Evolutionary conservation across 1,140 invertebrate genomes (phyloP).

Genomic region (Tenebrio molitor): DNA sequence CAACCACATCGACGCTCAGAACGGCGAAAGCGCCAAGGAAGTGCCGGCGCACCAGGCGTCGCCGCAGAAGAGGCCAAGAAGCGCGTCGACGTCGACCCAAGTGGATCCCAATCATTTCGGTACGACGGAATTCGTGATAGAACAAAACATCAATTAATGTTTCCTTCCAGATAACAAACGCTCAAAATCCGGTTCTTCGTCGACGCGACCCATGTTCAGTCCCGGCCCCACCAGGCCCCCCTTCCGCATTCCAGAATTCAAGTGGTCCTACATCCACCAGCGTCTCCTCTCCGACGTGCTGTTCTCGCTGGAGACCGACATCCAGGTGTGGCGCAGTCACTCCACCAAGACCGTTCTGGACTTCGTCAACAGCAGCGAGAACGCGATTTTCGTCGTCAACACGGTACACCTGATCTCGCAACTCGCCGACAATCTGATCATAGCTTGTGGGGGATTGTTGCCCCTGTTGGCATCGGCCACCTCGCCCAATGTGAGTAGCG

Average conservation of each 20-base stretch:
- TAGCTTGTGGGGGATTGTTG: conserved; percentile 97
- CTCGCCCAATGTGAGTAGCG: conserved; percentile 91
- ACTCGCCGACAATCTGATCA: conserved; percentile 98
- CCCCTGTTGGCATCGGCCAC: conserved; percentile 98
- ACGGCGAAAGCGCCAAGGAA: conserved; percentile 44
- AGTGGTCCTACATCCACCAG: conserved; percentile 99
- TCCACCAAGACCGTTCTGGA: conserved; percentile 97
- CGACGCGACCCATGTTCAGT: conserved; percentile 89
- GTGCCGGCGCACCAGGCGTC: conserved; percentile 63
- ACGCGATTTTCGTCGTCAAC: conserved; percentile 99
- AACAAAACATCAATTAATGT: not conserved
- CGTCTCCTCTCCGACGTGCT: conserved; percentile 95
- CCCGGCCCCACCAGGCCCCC: conserved; percentile 95
- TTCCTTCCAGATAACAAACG: conserved; percentile 61
- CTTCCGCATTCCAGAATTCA: conserved; percentile 99
- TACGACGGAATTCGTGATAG: conserved; percentile 64
- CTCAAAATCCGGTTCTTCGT: conserved; percentile 65
- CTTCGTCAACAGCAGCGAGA: conserved; percentile 98
- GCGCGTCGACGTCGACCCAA: conserved; percentile 83
- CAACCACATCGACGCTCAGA: conserved; percentile 69
- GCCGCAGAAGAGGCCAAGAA: conserved; percentile 77
- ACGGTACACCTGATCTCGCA: conserved; percentile 99
- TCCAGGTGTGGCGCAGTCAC: conserved; percentile 91
- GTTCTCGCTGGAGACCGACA: conserved; percentile 97
- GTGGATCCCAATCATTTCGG: conserved; percentile 86